These are phyloP conservation scores for Heterodera filipjevi DNA, from an alignment of 2,888 invertebrate species.

Conservation along the genomic window DNA sequence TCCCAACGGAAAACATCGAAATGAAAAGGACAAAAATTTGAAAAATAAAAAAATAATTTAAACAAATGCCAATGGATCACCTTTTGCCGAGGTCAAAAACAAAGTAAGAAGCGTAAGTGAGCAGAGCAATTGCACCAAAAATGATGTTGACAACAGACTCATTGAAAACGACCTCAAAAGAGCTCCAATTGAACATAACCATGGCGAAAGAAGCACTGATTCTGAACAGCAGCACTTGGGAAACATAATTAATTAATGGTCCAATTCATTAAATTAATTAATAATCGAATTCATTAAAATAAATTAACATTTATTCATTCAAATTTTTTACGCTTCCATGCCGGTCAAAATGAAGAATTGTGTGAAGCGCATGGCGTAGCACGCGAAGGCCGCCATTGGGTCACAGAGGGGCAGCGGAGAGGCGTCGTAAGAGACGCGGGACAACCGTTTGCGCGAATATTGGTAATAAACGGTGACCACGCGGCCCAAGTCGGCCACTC, in stretches of 20 bases:
- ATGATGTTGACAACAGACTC: slow-evolving; percentile 64
- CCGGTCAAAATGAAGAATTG: slow-evolving; percentile 66
- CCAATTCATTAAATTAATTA: too few relatives aligned
- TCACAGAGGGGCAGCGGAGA: slow-evolving; percentile 40
- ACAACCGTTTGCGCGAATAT: too few relatives aligned
- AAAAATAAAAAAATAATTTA: not conserved
- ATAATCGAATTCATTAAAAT: too few relatives aligned
- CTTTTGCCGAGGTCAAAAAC: slow-evolving; percentile 35
- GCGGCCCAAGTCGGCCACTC: too few relatives aligned
- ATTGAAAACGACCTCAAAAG: slow-evolving; percentile 63
- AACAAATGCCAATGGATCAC: slow-evolving; percentile 13
- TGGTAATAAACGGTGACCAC: too few relatives aligned
- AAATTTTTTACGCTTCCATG: slow-evolving; percentile 65
- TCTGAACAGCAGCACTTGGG: slow-evolving; percentile 13
- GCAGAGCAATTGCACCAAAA: slow-evolving; percentile 52
- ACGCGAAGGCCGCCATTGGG: slow-evolving; percentile 46
- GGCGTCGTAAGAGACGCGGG: too few relatives aligned
- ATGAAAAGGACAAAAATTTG: too few relatives aligned
- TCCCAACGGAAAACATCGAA: too few relatives aligned
- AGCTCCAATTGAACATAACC: slow-evolving; percentile 67
- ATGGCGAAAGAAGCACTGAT: slow-evolving; percentile 66
- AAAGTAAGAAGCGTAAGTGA: slow-evolving; percentile 63
- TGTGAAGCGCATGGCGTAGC: slow-evolving; percentile 65
- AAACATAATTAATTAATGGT: too few relatives aligned
- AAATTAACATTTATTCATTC: not conserved